These are phyloP conservation scores for Iselma pallidipennis DNA, from an alignment of 2,888 invertebrate species.

Conservation along the genomic window DNA sequence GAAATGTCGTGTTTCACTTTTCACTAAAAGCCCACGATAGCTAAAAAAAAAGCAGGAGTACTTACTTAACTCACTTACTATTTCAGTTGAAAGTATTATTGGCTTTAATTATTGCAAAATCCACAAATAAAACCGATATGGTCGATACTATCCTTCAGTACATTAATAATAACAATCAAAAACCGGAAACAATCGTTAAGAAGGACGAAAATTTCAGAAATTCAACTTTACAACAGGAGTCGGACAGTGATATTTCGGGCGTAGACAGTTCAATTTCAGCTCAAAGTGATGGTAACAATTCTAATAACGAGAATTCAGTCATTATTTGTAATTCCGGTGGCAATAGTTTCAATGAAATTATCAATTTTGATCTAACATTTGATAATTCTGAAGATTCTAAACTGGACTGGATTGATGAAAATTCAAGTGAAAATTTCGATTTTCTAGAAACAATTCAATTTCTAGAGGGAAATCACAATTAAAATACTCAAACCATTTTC, in stretches of 20 bases:
- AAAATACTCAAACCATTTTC: no score
- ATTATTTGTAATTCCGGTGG: neutral
- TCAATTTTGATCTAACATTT: neutral
- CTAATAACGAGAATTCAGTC: neutral
- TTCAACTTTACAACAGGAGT: no score
- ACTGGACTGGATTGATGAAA: no score
- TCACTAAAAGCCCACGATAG: no score
- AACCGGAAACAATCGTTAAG: neutral
- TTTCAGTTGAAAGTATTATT: neutral
- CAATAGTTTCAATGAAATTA: neutral
- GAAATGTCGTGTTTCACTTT: no score
- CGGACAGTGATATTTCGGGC: no score
- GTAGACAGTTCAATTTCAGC: no score
- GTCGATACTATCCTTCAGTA: neutral
- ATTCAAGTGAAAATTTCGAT: no score
- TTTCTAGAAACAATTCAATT: neutral
- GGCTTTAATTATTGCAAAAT: neutral
- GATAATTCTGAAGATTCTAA: neutral
- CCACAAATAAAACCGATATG: neutral
- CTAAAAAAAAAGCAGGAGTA: no score
- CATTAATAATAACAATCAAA: neutral
- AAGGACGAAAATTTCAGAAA: neutral
- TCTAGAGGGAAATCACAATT: neutral
- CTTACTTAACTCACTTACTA: no score
- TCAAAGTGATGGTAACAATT: neutral